Conservation (phyloP, 2,888 invertebrate genomes). For the Glomeris marginata region DNA sequence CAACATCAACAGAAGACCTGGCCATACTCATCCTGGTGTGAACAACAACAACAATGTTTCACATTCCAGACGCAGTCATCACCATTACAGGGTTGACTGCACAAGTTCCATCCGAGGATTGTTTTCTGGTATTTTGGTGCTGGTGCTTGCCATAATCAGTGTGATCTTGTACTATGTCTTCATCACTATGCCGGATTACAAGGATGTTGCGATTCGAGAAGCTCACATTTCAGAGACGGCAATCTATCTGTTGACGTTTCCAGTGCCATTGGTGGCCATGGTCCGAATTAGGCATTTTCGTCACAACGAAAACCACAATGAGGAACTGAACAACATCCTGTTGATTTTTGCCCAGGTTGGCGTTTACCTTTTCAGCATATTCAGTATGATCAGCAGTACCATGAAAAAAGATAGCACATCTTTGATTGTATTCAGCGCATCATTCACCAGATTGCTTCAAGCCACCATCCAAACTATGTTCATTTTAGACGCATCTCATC, state of each 20-base stretch:
- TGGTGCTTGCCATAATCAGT: constrained; percentile 80
- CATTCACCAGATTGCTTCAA: constrained; percentile 69
- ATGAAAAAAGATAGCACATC: constrained; percentile 62
- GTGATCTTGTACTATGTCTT: constrained; percentile 81
- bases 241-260: constrained; percentile 67
- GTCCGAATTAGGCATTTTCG: constrained; percentile 53
- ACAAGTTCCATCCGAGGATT: constrained; percentile 84
- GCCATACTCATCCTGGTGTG: not conserved
- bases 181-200: constrained; percentile 51
- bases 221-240: constrained; percentile 78
- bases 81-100: constrained; percentile 86
- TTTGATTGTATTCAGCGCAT: constrained; percentile 58
- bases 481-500: constrained; percentile 71
- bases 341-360: constrained; percentile 87
- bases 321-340: constrained; percentile 77
- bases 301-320: constrained; percentile 64
- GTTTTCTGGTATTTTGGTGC: constrained; percentile 71
- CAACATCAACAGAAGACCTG: constrained; percentile 39
- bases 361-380: constrained; percentile 82
- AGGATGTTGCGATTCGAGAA: constrained; percentile 68
- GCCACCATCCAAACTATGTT: constrained; percentile 35
- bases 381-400: constrained; percentile 84
- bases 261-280: constrained; percentile 77
- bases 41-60: not conserved
- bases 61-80: constrained; percentile 35